Evolutionary conservation across 2,797 vertebrate species (phyloP).

Genomic region (Dryobates pubescens): DNA sequence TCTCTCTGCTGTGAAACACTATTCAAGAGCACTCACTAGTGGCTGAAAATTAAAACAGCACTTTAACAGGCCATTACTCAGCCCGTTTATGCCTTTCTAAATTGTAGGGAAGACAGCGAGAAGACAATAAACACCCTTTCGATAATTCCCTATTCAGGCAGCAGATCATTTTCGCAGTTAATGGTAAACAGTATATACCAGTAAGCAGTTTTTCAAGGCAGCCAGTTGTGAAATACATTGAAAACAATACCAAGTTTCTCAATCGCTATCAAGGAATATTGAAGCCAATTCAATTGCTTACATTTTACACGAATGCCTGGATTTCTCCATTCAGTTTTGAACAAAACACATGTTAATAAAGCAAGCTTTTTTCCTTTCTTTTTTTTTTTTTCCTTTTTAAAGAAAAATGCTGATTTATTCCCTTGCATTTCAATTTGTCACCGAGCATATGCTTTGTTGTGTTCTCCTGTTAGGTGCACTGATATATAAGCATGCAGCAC

Average conservation of each 20-base stretch:
- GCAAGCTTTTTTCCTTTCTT: fast-evolving
- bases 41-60: slow-evolving; percentile 83
- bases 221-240: slow-evolving; percentile 69
- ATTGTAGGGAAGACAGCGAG: not conserved
- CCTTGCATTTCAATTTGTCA: not conserved
- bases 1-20: slow-evolving; percentile 77
- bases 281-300: slow-evolving; percentile 59
- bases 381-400: fast-evolving
- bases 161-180: slow-evolving; percentile 65
- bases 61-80: not conserved
- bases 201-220: slow-evolving; percentile 75
- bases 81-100: not conserved
- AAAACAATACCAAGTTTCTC: slow-evolving; percentile 62
- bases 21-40: slow-evolving; percentile 94
- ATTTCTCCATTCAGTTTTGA: slow-evolving; percentile 64
- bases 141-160: slow-evolving; percentile 60
- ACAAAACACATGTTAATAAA: slow-evolving; percentile 10
- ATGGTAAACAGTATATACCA: slow-evolving; percentile 60
- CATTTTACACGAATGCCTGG: slow-evolving; percentile 56
- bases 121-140: slow-evolving; percentile 36
- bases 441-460: not conserved
- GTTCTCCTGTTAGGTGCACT: not conserved
- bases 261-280: slow-evolving; percentile 44
- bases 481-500: not conserved
- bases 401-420: not conserved